phyloP scores from a whole-genome alignment of 2,888 invertebrate genomes.

The Seira musarum region DNA sequence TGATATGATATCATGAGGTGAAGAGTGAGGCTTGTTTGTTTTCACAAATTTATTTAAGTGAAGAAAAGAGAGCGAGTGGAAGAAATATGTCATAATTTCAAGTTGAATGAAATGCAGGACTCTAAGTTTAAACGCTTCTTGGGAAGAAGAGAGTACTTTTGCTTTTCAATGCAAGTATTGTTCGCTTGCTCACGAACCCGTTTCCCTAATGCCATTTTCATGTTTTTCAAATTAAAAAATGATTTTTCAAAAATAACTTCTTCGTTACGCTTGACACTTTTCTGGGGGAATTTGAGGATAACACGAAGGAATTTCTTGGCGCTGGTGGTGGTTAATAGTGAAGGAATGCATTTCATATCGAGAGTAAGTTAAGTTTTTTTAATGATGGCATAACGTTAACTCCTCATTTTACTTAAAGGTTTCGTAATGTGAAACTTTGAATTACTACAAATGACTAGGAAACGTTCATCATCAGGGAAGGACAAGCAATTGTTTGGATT shows the following conservation, averaged over 20 bases:
- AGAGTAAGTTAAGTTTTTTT: background rate
- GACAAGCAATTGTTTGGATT: no score
- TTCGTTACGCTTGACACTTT: conserved; percentile 30
- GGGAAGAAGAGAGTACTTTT: background rate
- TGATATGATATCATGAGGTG: background rate
- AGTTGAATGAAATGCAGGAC: no score
- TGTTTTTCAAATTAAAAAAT: conserved; percentile 30
- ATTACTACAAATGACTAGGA: no score
- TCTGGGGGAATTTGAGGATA: background rate
- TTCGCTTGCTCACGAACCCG: background rate
- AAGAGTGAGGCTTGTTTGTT: background rate
- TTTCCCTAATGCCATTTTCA: conserved; percentile 31
- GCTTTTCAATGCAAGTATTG: background rate
- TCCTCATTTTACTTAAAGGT: no score
- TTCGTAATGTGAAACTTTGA: no score
- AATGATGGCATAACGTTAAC: no score
- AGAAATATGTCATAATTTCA: conserved; percentile 1
- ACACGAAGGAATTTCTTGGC: background rate
- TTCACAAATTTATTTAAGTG: background rate
- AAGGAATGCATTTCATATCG: background rate
- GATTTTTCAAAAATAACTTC: conserved; percentile 13
- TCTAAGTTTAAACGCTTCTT: no score
- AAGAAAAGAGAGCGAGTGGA: background rate
- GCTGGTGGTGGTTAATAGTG: no score
- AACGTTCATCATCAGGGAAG: no score